Conservation (phyloP, 1,140 invertebrate genomes). For the Polypedilum pembai region DNA sequence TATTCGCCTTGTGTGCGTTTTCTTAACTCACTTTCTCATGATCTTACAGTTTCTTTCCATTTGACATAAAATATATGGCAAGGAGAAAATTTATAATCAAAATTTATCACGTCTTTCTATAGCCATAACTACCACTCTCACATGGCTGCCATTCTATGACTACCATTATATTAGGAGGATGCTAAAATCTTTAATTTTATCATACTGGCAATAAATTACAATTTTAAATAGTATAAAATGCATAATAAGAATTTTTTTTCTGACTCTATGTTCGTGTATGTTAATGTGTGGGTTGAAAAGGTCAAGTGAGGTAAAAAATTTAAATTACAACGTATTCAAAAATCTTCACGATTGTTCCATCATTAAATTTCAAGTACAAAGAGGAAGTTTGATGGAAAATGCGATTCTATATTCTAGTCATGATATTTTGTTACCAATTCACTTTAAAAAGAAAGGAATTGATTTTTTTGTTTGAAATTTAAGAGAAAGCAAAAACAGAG, state of each 20-base stretch:
- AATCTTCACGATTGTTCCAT: too few relatives aligned
- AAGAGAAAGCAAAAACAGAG: too few relatives aligned
- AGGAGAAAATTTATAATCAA: not conserved
- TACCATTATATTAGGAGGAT: not conserved
- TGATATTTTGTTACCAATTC: too few relatives aligned
- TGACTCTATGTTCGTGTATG: too few relatives aligned
- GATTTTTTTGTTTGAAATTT: too few relatives aligned
- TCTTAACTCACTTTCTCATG: not conserved
- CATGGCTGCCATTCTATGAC: not conserved
- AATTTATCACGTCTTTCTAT: not conserved
- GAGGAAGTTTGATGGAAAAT: too few relatives aligned
- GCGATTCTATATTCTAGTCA: too few relatives aligned
- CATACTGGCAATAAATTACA: not conserved
- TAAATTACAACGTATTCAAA: too few relatives aligned
- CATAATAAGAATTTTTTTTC: not conserved
- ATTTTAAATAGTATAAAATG: not conserved
- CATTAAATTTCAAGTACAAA: too few relatives aligned
- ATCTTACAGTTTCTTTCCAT: not conserved
- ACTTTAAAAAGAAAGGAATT: too few relatives aligned
- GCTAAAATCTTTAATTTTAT: slow-evolving; percentile 3
- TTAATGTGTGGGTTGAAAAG: too few relatives aligned
- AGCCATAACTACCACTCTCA: not conserved
- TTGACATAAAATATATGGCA: not conserved
- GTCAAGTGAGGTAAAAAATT: too few relatives aligned
- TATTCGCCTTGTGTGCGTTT: not conserved